Conservation (phyloP, 2,888 invertebrate genomes). For the Corythucha ciliata region DNA sequence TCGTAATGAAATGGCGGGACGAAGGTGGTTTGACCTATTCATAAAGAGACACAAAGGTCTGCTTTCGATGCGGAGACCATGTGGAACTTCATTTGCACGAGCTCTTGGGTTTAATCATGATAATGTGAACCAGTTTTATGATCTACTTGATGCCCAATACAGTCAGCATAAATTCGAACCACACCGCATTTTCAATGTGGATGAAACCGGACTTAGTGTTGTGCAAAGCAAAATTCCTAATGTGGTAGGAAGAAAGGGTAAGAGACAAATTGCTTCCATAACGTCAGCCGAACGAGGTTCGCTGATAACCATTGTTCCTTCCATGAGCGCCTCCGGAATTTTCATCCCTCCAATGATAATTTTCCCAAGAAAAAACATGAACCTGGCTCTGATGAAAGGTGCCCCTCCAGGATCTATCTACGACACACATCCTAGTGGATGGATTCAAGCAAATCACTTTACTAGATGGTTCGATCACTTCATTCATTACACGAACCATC, state of each 20-base stretch:
- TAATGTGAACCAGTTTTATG: constrained; percentile 16
- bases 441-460: constrained; percentile 33
- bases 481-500: constrained; percentile 33
- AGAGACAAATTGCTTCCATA: constrained; percentile 37
- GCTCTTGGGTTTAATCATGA: constrained; percentile 27
- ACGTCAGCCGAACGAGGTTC: constrained; percentile 39
- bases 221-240: constrained; percentile 36
- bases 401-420: constrained; percentile 35
- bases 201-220: constrained; percentile 40
- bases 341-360: constrained; percentile 34
- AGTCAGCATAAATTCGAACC: constrained; percentile 31
- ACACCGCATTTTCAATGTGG: constrained; percentile 39
- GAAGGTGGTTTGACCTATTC: constrained; percentile 28
- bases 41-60: constrained; percentile 25
- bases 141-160: constrained; percentile 4
- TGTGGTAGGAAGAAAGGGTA: constrained; percentile 37
- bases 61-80: constrained; percentile 27
- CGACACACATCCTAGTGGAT: constrained; percentile 32
- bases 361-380: constrained; percentile 33
- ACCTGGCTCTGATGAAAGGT: constrained; percentile 36
- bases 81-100: constrained; percentile 23
- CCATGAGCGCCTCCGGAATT: constrained; percentile 36
- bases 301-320: constrained; percentile 35
- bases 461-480: constrained; percentile 37
- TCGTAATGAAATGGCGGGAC: constrained; percentile 16